A percentile compares a stretch with the other conserved stretches of the same genome.
phyloP scores from a whole-genome alignment of 2,888 invertebrate species.

The Quadroppia sp. region DNA sequence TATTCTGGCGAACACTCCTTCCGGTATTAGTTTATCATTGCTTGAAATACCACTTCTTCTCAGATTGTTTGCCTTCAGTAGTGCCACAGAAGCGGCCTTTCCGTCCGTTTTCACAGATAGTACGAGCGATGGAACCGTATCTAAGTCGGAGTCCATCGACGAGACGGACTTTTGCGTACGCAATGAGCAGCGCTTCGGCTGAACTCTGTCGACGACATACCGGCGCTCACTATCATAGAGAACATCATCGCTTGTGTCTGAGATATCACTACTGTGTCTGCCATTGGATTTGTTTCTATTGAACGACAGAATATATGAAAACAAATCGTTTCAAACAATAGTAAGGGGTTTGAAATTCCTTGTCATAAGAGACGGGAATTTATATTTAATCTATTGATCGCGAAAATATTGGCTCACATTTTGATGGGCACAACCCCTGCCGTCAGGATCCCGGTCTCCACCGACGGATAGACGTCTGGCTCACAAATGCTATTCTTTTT shows the following conservation, averaged over 20 bases:
- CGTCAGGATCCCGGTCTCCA: not conserved
- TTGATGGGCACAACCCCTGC: not conserved
- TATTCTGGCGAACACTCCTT: conserved; percentile 24
- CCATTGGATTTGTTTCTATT: no score
- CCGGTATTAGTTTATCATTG: not conserved
- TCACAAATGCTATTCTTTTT: conserved; percentile 1
- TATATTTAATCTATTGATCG: no score
- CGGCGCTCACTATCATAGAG: not conserved
- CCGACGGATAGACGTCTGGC: not conserved
- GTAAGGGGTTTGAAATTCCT: no score
- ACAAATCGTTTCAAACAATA: no score
- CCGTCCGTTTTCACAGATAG: not conserved
- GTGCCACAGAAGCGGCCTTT: not conserved
- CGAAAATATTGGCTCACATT: no score
- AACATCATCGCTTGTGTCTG: not conserved
- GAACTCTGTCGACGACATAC: conserved; percentile 13
- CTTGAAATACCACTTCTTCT: not conserved
- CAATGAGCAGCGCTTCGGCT: not conserved
- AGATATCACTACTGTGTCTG: not conserved
- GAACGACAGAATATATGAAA: no score
- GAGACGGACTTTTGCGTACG: not conserved
- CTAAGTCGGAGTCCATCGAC: not conserved
- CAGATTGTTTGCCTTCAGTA: conserved; percentile 6
- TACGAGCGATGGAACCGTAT: not conserved
- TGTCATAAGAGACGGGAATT: no score